phyloP scores from a whole-genome alignment of 2,888 invertebrate genomes.

The Parthenolecanium corni region DNA sequence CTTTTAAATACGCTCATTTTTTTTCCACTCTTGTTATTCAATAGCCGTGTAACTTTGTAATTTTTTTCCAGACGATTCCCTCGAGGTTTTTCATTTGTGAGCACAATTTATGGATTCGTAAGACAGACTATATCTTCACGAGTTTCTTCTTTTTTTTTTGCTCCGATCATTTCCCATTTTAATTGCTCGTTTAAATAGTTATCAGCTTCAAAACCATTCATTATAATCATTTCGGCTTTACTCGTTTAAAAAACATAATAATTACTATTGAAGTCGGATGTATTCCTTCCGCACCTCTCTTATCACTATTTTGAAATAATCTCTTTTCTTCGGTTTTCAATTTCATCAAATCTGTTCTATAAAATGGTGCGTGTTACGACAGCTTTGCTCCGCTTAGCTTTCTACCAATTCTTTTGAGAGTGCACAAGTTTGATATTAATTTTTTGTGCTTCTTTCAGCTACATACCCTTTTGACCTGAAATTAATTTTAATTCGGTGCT shows the following conservation, averaged over 20 bases:
- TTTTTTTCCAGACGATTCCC: slow-evolving; percentile 18
- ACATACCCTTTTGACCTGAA: no score
- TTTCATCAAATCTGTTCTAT: no score
- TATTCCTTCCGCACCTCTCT: slow-evolving; percentile 11
- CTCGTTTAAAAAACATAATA: slow-evolving; percentile 3
- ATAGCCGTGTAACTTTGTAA: slow-evolving; percentile 6
- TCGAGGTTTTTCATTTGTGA: slow-evolving; percentile 12
- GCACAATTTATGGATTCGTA: slow-evolving; percentile 25
- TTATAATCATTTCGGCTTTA: slow-evolving; percentile 23
- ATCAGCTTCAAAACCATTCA: slow-evolving; percentile 22
- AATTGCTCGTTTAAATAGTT: slow-evolving; percentile 26
- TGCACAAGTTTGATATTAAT: no score
- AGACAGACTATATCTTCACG: slow-evolving; percentile 19
- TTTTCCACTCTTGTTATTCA: background rate
- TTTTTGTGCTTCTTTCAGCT: no score
- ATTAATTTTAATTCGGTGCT: no score
- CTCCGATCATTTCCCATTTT: slow-evolving; percentile 14
- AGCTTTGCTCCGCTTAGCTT: no score
- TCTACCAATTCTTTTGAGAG: no score
- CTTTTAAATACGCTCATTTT: background rate
- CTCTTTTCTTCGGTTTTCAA: background rate
- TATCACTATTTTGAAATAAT: background rate
- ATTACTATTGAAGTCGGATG: slow-evolving; percentile 19
- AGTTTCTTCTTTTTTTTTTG: slow-evolving; percentile 21
- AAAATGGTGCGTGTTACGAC: no score